These are phyloP conservation scores for Osmerus mordax DNA, from an alignment of 2,113 vertebrate species.

Conservation along the genomic window DNA sequence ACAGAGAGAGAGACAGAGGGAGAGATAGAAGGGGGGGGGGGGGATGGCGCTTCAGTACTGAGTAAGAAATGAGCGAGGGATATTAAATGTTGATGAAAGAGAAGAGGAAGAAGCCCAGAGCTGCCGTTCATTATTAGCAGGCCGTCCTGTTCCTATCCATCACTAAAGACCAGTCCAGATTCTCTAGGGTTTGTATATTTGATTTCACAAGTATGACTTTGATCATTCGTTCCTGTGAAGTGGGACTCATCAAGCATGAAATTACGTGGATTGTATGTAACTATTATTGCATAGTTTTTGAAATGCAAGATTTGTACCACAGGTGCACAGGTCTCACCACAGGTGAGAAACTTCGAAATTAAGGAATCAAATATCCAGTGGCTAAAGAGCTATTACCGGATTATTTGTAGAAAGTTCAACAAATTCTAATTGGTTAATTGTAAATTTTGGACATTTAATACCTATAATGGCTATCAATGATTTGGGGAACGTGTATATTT, in stretches of 20 bases:
- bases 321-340: no score
- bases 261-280: no score
- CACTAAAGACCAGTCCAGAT: neutral
- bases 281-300: no score
- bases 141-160: neutral
- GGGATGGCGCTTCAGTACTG: no score
- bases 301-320: neutral
- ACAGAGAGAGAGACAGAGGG: neutral
- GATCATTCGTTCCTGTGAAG: no score
- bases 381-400: neutral
- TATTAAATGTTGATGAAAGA: slow-evolving; percentile 21
- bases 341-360: neutral
- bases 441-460: slow-evolving; percentile 20
- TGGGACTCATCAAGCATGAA: no score
- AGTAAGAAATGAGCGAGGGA: neutral
- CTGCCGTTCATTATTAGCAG: neutral
- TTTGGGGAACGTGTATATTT: slow-evolving; percentile 26
- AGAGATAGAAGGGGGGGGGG: neutral
- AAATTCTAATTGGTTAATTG: neutral
- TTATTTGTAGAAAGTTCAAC: neutral
- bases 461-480: slow-evolving; percentile 9
- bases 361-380: neutral
- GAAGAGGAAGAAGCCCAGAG: neutral
- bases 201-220: no score
- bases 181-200: neutral